Evolutionary conservation across 2,888 invertebrate species (phyloP), one percentile per base, ranked within the genome.

Genomic region (Allacma fusca): DNA sequence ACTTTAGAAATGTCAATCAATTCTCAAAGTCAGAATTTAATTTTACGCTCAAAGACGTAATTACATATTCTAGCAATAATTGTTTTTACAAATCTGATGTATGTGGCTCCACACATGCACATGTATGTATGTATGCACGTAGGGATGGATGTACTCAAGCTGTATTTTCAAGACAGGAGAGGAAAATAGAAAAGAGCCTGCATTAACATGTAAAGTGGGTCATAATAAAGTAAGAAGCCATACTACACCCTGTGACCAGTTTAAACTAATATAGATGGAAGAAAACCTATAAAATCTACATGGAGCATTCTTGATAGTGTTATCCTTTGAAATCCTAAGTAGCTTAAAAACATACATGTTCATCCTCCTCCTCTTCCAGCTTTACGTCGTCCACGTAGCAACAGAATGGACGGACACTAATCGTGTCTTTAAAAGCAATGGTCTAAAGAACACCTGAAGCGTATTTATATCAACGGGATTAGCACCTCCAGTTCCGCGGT

Each of bases 381-480:
- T 50, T 50, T 50, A 50, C 50, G 50, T 50, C 50, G 16, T 50
- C 7, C 4, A 50, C n/a, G n/a, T n/a, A 50, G 50, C n/a, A n/a
- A 50, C 50, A 50, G 16, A 50, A 50, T 9, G 34, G 50, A 50
- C 19, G n/a, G 50, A 50, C 50, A 50, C 50, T 50, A 50, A 50
- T 50, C 50, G 50, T n/a, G n/a, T 50, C 50, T 50, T 50, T 50
- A 34, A 21, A 68, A 24, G 70, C n/a, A 44, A 68, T 50, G 28
- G 21, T 50, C 65, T 23, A 40, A 64, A 29, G 64, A 40, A 74
- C 73, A 76, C 68, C 76, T 73, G 73, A 76, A 79, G 68, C 62
- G 76, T 79, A 78, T 78, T 78, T 78, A 73, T 78, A 76, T 78
- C 67, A 75, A 78, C 59, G 70, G 75, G 78, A 78, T 78, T 78